These are phyloP conservation scores for Lepisosteus oculatus DNA, from an alignment of 2,113 vertebrate genomes.

Conservation along the genomic window DNA sequence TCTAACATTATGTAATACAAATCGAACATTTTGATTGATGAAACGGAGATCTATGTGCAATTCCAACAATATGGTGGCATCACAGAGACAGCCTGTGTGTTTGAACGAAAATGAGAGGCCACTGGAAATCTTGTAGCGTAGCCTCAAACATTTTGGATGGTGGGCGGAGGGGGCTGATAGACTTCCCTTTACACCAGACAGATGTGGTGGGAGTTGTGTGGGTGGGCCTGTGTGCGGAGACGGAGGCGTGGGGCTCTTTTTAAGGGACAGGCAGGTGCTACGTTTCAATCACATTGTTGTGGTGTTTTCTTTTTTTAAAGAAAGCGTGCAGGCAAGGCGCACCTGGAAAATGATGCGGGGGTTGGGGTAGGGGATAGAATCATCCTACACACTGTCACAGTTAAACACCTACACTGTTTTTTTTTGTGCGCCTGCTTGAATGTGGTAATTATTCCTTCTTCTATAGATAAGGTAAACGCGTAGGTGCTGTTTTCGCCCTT, in stretches of 20 bases:
- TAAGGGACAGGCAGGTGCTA: background rate
- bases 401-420: background rate
- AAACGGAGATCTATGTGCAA: too few species aligned
- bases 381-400: background rate
- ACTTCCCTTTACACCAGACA: background rate
- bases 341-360: background rate
- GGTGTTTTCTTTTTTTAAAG: background rate
- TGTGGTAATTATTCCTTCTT: conserved; percentile 1
- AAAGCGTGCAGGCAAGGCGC: background rate
- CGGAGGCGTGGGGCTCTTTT: background rate
- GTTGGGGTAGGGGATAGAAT: background rate
- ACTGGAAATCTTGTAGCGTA: too few species aligned
- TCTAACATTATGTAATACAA: too few species aligned
- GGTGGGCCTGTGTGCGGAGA: background rate
- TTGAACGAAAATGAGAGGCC: too few species aligned
- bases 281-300: background rate
- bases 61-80: too few species aligned
- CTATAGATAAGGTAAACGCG: background rate
- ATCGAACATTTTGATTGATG: too few species aligned
- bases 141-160: too few species aligned
- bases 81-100: too few species aligned
- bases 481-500: too few species aligned
- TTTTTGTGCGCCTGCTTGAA: background rate
- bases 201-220: background rate
- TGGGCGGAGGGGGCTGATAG: background rate